phyloP scores from a whole-genome alignment of 1,140 invertebrate genomes.

The Hetaerina americana region DNA sequence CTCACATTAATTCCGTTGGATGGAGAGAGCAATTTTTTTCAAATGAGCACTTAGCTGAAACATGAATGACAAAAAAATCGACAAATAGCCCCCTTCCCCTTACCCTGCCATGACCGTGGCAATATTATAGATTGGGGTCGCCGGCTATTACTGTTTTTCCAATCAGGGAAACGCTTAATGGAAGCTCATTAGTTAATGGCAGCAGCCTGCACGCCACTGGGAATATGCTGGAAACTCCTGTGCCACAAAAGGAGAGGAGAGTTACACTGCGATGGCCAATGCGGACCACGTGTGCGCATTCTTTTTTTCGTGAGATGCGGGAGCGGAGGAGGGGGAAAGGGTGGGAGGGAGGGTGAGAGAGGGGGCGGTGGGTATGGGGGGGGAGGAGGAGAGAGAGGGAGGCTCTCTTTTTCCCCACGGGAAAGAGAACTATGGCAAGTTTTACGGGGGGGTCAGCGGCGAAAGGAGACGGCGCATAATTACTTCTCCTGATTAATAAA shows the following conservation, averaged over 20 bases:
- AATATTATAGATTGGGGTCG: not conserved
- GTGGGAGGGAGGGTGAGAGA: not conserved
- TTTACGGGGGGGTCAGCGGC: too few relatives aligned
- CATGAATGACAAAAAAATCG: too few relatives aligned
- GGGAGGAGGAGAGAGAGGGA: too few relatives aligned
- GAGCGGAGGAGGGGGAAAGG: not conserved
- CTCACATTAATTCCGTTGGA: too few relatives aligned
- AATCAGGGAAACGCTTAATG: not conserved
- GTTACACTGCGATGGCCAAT: not conserved
- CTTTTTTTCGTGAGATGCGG: not conserved
- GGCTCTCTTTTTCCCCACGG: too few relatives aligned
- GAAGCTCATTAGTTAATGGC: not conserved
- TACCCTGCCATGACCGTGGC: not conserved
- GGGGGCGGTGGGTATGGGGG: too few relatives aligned
- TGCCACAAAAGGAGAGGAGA: not conserved
- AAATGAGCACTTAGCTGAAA: too few relatives aligned
- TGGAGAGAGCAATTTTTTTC: too few relatives aligned
- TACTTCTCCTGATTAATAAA: not conserved
- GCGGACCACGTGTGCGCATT: too few relatives aligned
- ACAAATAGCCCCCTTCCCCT: too few relatives aligned
- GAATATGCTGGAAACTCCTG: not conserved
- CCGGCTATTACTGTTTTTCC: not conserved
- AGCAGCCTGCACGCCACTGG: not conserved
- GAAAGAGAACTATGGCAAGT: too few relatives aligned
- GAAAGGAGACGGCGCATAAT: too few relatives aligned